phyloP scores from a whole-genome alignment of 1,140 invertebrate species.

The Bombus terrestris region DNA sequence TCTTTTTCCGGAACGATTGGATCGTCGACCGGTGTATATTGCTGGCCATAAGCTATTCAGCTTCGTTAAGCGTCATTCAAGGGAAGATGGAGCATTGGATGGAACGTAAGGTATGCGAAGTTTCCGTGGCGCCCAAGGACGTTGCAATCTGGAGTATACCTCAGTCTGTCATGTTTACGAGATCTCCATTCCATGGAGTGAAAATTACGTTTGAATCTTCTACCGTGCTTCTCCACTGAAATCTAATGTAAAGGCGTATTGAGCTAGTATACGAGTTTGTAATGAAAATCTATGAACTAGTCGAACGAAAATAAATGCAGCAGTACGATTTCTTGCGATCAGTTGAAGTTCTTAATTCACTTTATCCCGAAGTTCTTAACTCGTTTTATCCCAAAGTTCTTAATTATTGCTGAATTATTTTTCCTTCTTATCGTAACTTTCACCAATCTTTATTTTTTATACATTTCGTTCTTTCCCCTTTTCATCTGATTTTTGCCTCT shows the following conservation, averaged over 20 bases:
- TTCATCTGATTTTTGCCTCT: too few species aligned
- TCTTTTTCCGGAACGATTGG: not conserved
- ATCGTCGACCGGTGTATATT: not conserved
- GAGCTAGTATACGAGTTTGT: not conserved
- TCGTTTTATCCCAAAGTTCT: not conserved
- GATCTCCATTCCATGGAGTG: not conserved
- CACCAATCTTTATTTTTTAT: not conserved
- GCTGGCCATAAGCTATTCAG: constrained; percentile 29
- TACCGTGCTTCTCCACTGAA: not conserved
- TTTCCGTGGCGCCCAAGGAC: not conserved
- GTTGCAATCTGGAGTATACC: constrained; percentile 5
- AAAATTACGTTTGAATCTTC: not conserved
- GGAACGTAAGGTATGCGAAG: constrained; percentile 31
- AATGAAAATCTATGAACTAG: constrained; percentile 8
- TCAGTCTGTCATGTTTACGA: constrained; percentile 29
- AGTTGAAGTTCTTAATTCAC: not conserved
- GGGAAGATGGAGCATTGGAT: constrained; percentile 3
- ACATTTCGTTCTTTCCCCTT: not conserved
- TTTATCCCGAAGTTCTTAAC: not conserved
- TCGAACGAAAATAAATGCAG: not conserved
- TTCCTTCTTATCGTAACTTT: not conserved
- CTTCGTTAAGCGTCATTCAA: constrained; percentile 60
- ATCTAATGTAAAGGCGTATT: not conserved
- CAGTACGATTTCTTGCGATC: not conserved
- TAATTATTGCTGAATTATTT: not conserved